Evolutionary conservation across 1,140 invertebrate genomes (phyloP), one percentile per base, ranked within the genome.

Genomic region (Prorops nasuta): DNA sequence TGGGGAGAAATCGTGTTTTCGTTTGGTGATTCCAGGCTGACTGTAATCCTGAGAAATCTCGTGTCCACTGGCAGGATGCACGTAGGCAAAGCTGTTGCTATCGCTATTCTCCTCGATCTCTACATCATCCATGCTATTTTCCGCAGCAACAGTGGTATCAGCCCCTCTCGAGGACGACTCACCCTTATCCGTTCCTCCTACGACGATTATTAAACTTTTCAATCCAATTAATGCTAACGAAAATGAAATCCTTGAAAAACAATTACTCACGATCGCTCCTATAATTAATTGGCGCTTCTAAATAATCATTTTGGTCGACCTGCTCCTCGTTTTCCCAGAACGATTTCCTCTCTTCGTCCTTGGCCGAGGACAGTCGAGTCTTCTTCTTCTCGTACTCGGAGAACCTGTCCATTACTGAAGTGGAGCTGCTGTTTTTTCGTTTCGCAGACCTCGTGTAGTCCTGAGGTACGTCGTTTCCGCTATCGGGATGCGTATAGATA

Each of bases 41-140:
- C 42, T 60, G 17, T 62, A 67, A 18, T 69, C 65, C 44, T 62
- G 60, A 14, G 56, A 40, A 17, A 65, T 40, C 15, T 67, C 56
- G 19, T 68, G 66, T 10, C 37, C 58, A 41, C 43, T 54, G 17
- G 55, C 51, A 24, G 49, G 34, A 14, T 6, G 14, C 34, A 34
- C 8, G 18, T 28, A 49, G 46, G 35, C 20, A 49, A 16, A 49
- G n/a, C 19, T 20, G 39, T 28, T 41, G 38, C 17, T 49, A n/a
- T n/a, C n/a, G n/a, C n/a, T n/a, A n/a, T n/a, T n/a, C n/a, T n/a
- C n/a, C n/a, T n/a, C n/a, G n/a, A n/a, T n/a, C n/a, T n/a, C n/a
- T n/a, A n/a, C n/a, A n/a, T n/a, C n/a, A n/a, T n/a, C n/a, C n/a
- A n/a, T n/a, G n/a, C n/a, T n/a, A n/a, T n/a, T n/a, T n/a, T n/a